phyloP scores from a whole-genome alignment of 2,888 invertebrate genomes.

The Dolichopus griseipennis region DNA sequence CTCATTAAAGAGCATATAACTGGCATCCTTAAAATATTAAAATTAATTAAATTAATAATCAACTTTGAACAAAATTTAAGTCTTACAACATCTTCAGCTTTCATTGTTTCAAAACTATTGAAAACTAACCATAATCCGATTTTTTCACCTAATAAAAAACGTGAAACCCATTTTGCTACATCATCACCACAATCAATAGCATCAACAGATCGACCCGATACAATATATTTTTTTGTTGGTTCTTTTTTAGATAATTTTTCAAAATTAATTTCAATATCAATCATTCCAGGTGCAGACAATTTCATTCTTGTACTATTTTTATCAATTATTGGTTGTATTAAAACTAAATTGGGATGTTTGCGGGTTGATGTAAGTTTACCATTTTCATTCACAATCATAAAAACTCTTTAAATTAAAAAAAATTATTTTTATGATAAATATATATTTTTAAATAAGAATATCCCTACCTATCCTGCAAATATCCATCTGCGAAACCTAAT shows the following conservation, averaged over 20 bases:
- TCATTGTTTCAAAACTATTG: slow-evolving; percentile 39
- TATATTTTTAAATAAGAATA: too few species aligned
- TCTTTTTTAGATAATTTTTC: slow-evolving; percentile 33
- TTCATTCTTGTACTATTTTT: slow-evolving; percentile 44
- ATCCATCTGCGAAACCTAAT: slow-evolving; percentile 49
- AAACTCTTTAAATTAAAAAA: slow-evolving; percentile 36
- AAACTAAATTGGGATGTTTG: slow-evolving; percentile 48
- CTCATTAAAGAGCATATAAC: slow-evolving; percentile 56
- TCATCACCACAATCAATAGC: slow-evolving; percentile 65
- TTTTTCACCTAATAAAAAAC: slow-evolving; percentile 46
- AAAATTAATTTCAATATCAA: slow-evolving; percentile 48
- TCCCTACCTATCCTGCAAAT: slow-evolving; percentile 48
- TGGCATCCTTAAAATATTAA: slow-evolving; percentile 48
- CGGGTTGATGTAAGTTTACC: slow-evolving; percentile 52
- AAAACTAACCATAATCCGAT: slow-evolving; percentile 49
- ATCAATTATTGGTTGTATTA: slow-evolving; percentile 46
- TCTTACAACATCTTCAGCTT: slow-evolving; percentile 23
- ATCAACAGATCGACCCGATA: slow-evolving; percentile 51
- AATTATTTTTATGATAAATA: too few species aligned
- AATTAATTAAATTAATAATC: too few species aligned
- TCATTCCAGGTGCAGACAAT: slow-evolving; percentile 49
- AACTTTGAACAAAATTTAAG: background rate
- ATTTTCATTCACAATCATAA: slow-evolving; percentile 51
- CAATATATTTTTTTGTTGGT: slow-evolving; percentile 41
- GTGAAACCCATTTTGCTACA: slow-evolving; percentile 61